These are phyloP conservation scores for Nyctereutes procyonoides DNA, from an alignment of 2,113 vertebrate genomes.

Conservation along the genomic window DNA sequence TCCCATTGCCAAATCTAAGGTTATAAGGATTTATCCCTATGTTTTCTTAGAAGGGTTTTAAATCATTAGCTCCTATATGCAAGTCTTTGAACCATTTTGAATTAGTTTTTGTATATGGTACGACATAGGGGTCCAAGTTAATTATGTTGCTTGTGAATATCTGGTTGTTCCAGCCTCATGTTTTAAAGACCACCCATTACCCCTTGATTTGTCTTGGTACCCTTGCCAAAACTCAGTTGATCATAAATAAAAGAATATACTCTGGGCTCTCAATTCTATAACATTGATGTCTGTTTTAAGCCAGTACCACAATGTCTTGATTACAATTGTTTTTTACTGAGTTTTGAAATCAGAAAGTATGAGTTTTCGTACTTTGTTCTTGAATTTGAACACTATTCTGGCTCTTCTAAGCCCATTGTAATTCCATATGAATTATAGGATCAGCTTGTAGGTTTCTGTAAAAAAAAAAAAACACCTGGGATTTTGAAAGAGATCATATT, in stretches of 20 bases:
- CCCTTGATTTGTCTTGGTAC: not conserved
- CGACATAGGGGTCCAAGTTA: not conserved
- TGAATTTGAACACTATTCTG: not conserved
- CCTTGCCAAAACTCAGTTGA: not conserved
- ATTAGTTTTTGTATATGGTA: not conserved
- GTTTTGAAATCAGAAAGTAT: not conserved
- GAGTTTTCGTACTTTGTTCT: not conserved
- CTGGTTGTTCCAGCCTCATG: not conserved
- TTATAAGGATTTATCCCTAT: not conserved
- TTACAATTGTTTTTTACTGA: not conserved
- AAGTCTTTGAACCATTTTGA: not conserved
- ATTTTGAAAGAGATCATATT: slow-evolving; percentile 1
- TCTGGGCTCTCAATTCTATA: not conserved
- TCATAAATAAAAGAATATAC: not conserved
- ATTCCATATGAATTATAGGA: not conserved
- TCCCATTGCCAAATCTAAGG: not conserved
- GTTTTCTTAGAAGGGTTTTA: not conserved
- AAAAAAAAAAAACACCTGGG: not conserved
- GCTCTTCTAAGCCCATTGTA: not conserved
- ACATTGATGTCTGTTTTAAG: not conserved
- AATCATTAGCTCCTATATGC: not conserved
- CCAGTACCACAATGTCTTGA: not conserved
- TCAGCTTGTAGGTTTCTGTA: not conserved
- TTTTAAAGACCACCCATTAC: not conserved
- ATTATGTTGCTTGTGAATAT: not conserved